These are phyloP conservation scores for Eristalis arbustorum DNA, from an alignment of 2,888 invertebrate genomes.

Conservation along the genomic window DNA sequence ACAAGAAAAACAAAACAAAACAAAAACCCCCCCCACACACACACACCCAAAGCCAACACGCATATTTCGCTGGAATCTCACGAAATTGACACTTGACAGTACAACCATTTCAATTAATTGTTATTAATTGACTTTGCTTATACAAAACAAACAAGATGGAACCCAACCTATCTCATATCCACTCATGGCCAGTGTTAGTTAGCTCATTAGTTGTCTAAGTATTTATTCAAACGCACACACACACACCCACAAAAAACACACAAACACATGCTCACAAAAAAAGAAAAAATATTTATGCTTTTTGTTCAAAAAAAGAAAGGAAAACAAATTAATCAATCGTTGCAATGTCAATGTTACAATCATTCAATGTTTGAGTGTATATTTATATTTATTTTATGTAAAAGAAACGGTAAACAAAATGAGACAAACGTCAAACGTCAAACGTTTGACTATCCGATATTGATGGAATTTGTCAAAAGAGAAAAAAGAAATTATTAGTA, in stretches of 20 bases:
- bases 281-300: conserved; percentile 44
- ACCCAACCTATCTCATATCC: conserved; percentile 6
- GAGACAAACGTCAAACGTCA: neutral
- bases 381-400: conserved; percentile 53
- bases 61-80: neutral
- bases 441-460: conserved; percentile 44
- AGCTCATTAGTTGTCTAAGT: conserved; percentile 60
- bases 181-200: conserved; percentile 26
- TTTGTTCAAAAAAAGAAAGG: conserved; percentile 16
- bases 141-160: neutral
- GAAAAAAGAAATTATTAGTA: conserved; percentile 71
- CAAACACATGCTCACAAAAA: neutral
- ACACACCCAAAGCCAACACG: neutral
- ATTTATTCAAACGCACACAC: conserved; percentile 52
- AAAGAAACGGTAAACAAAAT: neutral
- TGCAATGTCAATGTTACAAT: conserved; percentile 38
- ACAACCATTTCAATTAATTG: conserved; percentile 35
- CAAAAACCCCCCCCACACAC: neutral
- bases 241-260: neutral
- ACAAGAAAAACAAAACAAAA: neutral
- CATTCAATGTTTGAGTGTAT: conserved; percentile 61
- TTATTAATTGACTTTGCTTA: conserved; percentile 35
- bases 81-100: conserved; percentile 24
- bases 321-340: conserved; percentile 13
- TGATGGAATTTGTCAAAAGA: conserved; percentile 75